These are phyloP conservation scores for Microctenopoma steveboyesi DNA, from an alignment of 2,797 vertebrate genomes.

Conservation along the genomic window DNA sequence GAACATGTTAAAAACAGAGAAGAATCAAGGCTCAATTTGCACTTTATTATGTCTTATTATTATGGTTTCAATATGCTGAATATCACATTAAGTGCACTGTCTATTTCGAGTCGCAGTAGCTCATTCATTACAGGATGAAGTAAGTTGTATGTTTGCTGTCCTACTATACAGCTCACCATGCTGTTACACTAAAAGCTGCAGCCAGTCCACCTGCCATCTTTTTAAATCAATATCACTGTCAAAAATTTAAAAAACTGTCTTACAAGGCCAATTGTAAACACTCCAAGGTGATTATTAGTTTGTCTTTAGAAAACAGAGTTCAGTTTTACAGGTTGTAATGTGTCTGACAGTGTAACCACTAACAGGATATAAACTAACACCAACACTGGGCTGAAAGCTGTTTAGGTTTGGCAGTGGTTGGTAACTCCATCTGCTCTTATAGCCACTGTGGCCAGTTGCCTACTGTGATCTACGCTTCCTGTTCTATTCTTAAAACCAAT, in stretches of 20 bases:
- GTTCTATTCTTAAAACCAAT: slow-evolving; percentile 42
- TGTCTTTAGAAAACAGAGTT: neutral
- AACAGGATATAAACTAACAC: slow-evolving; percentile 6
- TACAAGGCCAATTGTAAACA: neutral
- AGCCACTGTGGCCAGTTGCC: slow-evolving; percentile 14
- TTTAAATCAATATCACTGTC: neutral
- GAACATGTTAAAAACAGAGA: slow-evolving; percentile 25
- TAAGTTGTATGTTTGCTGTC: neutral
- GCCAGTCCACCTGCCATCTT: neutral
- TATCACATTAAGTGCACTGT: neutral
- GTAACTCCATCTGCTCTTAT: slow-evolving; percentile 23
- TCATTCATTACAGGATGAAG: neutral
- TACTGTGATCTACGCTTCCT: slow-evolving; percentile 30
- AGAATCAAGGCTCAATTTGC: neutral
- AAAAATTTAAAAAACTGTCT: neutral
- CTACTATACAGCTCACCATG: neutral
- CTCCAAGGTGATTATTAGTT: slow-evolving; percentile 1
- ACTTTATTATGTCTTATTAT: neutral
- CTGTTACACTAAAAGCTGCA: neutral
- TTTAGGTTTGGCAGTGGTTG: slow-evolving; percentile 16
- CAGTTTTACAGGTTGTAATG: neutral
- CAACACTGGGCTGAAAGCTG: slow-evolving; percentile 1
- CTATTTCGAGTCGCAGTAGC: neutral
- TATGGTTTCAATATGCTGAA: neutral
- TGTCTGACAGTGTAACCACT: neutral